Evolutionary conservation across 2,797 vertebrate species (phyloP), one percentile per base, ranked within the genome.

Genomic region (Takifugu rubripes): DNA sequence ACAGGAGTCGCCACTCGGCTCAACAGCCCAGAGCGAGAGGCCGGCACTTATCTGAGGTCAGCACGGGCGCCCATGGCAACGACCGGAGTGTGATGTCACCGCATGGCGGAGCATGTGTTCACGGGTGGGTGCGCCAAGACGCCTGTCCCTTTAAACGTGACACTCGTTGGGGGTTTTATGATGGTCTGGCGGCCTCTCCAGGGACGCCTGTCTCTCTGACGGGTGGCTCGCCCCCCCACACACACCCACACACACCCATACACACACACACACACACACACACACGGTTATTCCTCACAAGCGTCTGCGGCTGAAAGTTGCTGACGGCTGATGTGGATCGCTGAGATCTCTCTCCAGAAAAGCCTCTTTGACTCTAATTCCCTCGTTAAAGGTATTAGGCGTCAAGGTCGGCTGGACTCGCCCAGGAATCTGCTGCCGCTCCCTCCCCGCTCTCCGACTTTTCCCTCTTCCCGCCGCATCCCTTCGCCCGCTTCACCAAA

Each of bases 11-110:
- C 83, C 83, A 83, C 77, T 84, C 10, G 77, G 69, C 75, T 75
- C 72, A 74, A 67, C 59, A 62, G 70, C 67, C 74, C 54, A 26
- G 9, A 40, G 78, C 77, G 77, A 72, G 72, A 47, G 75, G 71
- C 77, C 69, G 7, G 73, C 82, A 81, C 81, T 86, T 83, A 84
- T 86, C 83, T 77, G 66, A 82, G 80, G 84, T 75, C 84, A 83
- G 81, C 82, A 56, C 61, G 52, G 84, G 79, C 77, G 79, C 81
- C 84, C 83, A 82, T 87, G 81, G 87, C 81, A 87, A 88, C 86
- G 69, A 67, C 48, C 47, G 74, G 83, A 82, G 84, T 79, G 81
- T 87, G 83, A 87, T 89, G 83, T 87, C 85, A 85, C 64, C 57
- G 74, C 78, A 72, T 63, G 81, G 75, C 74, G 73, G 75, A 79